Base-by-base conservation (phyloP, 2,888 invertebrate genomes). In the Mamestra brassicae region DNA sequence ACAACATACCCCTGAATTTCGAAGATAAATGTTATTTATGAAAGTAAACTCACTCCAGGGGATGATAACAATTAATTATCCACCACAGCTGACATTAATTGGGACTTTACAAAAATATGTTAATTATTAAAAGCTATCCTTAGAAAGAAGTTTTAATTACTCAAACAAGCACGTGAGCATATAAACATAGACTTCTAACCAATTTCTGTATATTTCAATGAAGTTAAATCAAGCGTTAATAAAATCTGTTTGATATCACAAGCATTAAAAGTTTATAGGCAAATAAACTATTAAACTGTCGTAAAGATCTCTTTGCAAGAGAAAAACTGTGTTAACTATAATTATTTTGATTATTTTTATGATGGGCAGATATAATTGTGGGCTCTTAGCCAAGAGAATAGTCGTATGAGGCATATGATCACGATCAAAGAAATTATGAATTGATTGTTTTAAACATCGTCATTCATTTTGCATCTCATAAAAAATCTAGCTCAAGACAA, bases 1-100 rank as follows among this genome's bases (percentile, higher is more conserved):
- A 88, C 85, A 88, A 80, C 80, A 87, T 81, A 78, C 89, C 92
- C 90, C 90, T 88, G 87, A 89, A 90, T 88, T 87, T 84, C 13
- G 76, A 88, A 91, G 91, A 93, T 90, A 92, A 89, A 91, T 88
- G 87, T 89, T 82, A 77, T 83, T 85, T 87, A 79, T 87, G 78
- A 86, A 84, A 87, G 85, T 87, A 89, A 88, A 90, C 90, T 90
- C 85, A 84, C 88, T 88, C 87, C 68, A 71, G 84, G 87, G 88
- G 78, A 78, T 78, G 74, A 81, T 74, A 74, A 69, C 58, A 77
- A 85, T 81, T 78, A 66, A 79, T 85, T 83, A 71, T 68, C 42
- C 47, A 50, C 47, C 15, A 74, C 3, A 52, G 3, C 62, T 63
- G 63, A 71, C 71, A 38, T 55, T 73, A 76, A 80, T 83, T 55